Percentiles rank a stretch among this genome's conserved stretches.
Conservation (phyloP, 2,797 vertebrate genomes). For the Sebastes oblongus region DNA sequence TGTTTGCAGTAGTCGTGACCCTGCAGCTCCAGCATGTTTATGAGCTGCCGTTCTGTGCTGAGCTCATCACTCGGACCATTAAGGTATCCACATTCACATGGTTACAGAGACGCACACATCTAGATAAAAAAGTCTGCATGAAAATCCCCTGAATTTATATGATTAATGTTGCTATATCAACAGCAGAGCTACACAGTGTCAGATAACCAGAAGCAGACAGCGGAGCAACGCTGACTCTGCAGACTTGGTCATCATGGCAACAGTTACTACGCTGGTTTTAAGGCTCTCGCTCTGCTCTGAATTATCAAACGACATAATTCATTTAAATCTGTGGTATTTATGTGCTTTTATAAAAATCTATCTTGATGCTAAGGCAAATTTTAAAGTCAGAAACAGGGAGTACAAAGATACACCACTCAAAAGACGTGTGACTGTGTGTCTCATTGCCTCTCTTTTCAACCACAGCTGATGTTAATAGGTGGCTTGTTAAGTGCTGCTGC, state of each 20-base stretch:
- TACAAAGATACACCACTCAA: background rate
- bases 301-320: slow-evolving; percentile 17
- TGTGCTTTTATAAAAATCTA: background rate
- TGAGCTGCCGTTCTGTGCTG: slow-evolving; percentile 15
- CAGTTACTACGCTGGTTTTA: background rate
- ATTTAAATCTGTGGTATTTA: slow-evolving; percentile 14
- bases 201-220: slow-evolving; percentile 42
- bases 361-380: background rate
- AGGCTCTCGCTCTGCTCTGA: slow-evolving; percentile 12
- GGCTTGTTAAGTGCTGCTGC: background rate
- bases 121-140: background rate
- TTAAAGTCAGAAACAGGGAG: background rate
- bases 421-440: background rate
- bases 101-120: slow-evolving; percentile 6
- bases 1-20: background rate
- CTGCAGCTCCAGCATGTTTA: slow-evolving; percentile 40
- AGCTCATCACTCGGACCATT: slow-evolving; percentile 31
- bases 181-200: slow-evolving; percentile 29
- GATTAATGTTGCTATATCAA: slow-evolving; percentile 35
- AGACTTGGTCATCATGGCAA: slow-evolving; percentile 1
- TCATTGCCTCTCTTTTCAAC: background rate
- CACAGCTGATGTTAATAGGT: background rate
- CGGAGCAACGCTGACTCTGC: slow-evolving; percentile 35
- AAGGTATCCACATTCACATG: background rate
- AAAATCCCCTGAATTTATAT: slow-evolving; percentile 16